Evolutionary conservation across 2,797 vertebrate genomes (phyloP).

Genomic region (Muscicapa striata): DNA sequence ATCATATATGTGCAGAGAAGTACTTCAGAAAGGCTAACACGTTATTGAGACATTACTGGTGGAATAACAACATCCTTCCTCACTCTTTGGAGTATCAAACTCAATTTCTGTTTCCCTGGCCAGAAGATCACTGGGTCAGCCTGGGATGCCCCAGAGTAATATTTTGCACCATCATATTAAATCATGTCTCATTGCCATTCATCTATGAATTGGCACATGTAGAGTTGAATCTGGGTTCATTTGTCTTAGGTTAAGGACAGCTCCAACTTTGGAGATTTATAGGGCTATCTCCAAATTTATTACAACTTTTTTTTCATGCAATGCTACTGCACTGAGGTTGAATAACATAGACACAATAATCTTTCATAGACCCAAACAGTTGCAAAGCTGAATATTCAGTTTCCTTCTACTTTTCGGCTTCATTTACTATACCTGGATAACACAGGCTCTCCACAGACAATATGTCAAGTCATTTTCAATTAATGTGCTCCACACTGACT

Average conservation of each 20-base stretch:
- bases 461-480: background rate
- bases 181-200: slow-evolving; percentile 22
- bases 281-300: slow-evolving; percentile 33
- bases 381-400: background rate
- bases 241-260: slow-evolving; percentile 43
- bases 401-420: background rate
- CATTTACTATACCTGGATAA: background rate
- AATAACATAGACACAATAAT: background rate
- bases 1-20: background rate
- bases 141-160: background rate
- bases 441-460: background rate
- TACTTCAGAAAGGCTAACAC: background rate
- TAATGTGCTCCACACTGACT: background rate
- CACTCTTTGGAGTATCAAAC: background rate
- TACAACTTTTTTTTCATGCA: slow-evolving; percentile 13
- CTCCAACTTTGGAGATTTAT: slow-evolving; percentile 35
- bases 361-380: background rate
- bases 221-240: slow-evolving; percentile 56
- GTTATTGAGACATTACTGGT: background rate
- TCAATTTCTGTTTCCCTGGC: background rate
- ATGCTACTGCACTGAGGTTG: background rate
- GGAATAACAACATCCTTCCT: background rate
- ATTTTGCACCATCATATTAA: slow-evolving; percentile 34
- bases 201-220: background rate
- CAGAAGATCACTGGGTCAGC: background rate